phyloP scores from a whole-genome alignment of 2,888 invertebrate genomes.

The Prenolepis imparis region DNA sequence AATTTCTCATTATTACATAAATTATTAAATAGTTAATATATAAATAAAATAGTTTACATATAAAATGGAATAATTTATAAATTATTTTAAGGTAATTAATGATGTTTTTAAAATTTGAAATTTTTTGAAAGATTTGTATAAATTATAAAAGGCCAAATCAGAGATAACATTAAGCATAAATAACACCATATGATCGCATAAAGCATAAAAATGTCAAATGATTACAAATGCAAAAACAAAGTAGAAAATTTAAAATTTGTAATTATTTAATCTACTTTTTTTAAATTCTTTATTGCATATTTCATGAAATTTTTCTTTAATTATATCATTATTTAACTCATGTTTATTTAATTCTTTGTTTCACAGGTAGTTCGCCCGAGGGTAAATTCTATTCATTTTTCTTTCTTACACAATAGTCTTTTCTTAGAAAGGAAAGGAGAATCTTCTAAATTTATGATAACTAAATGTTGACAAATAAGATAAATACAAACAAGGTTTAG shows the following conservation, averaged over 20 bases:
- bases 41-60: too few species aligned
- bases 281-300: background rate
- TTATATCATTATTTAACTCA: background rate
- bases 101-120: too few species aligned
- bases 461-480: background rate
- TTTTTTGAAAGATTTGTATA: too few species aligned
- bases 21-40: too few species aligned
- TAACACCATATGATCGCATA: background rate
- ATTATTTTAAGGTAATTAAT: too few species aligned
- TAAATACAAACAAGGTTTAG: slow-evolving; percentile 18
- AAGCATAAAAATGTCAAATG: too few species aligned
- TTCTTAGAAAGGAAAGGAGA: background rate
- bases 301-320: background rate
- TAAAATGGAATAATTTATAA: too few species aligned
- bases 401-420: background rate
- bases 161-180: too few species aligned
- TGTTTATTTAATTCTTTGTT: background rate
- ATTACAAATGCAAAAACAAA: background rate
- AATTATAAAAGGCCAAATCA: too few species aligned
- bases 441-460: background rate
- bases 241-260: background rate
- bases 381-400: background rate
- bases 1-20: background rate
- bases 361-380: background rate
- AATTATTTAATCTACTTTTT: background rate